Base-by-base conservation (phyloP, 2,888 invertebrate species). In the Steinernema carpocapsae region DNA sequence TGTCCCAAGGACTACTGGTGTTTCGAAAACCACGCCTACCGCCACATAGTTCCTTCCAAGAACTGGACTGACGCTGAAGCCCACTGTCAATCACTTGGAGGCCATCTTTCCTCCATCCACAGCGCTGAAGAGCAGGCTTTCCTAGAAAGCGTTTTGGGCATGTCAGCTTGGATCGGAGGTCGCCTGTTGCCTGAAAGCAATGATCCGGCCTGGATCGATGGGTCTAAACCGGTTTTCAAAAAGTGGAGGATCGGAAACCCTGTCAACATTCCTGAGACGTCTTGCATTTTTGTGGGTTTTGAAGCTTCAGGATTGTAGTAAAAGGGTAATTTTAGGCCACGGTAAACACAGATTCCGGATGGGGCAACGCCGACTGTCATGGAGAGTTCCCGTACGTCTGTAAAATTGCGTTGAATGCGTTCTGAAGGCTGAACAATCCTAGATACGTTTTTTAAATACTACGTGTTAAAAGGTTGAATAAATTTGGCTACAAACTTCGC, bases 91-190 rank as follows among this genome's bases (percentile, higher is more conserved):
- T 2, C 2, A 17, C 10, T 56, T 3, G 26, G 26, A 3, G 56
- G 56, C 56, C 56, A 56, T 26, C 26, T 56, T 1, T 1, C 56
- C 22, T 56, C 56, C 24, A 14, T 56, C 22, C 56, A 56, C 56
- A 19, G 19, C 12, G 24, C 56, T 22, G 56, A 56, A 4, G 56
- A 22, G 26, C 22, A 56, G 3, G 48, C 48, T 14, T 48, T 48
- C 19, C n/a, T 48, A 17, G 43, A 43, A 43, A 43, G 43, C 43
- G 14, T 43, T 14, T 7, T 43, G 10, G 43, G 43, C 7, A 43
- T 14, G 7, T 43, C 43, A 14, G 43, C 43, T 14, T 43, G 43
- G 43, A 43, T 43, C 43, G 43, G 43, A 7, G 43, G 10, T 43
- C 43, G 14, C 7, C 43, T 43, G 7, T 14, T 14, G 43, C 43